Percentiles rank a stretch among this genome's conserved stretches.
Conservation (phyloP, 2,888 invertebrate species). For the Cosmia trapezina region DNA sequence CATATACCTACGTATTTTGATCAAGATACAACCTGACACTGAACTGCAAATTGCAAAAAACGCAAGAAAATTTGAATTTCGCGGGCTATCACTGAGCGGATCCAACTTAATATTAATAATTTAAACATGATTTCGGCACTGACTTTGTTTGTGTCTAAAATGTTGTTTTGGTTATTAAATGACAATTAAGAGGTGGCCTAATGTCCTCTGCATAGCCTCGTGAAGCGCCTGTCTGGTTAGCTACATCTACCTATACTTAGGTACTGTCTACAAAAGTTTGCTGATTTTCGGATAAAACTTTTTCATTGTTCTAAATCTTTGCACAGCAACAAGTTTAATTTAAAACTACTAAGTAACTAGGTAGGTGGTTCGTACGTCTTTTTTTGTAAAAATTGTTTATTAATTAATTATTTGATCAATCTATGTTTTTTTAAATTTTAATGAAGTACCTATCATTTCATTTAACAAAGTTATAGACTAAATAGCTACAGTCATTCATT, state of each 20-base stretch:
- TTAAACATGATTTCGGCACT: neutral
- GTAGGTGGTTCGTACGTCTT: neutral
- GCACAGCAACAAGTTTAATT: neutral
- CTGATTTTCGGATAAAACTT: neutral
- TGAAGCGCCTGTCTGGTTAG: neutral
- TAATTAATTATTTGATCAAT: neutral
- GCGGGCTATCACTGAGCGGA: too few relatives aligned
- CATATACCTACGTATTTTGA: too few relatives aligned
- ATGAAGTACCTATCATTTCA: conserved; percentile 27
- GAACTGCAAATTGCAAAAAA: too few relatives aligned
- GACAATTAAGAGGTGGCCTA: neutral
- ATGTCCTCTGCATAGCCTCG: neutral
- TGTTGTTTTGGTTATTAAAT: conserved; percentile 1
- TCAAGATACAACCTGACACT: too few relatives aligned
- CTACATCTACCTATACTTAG: neutral
- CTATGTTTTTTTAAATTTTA: conserved; percentile 21
- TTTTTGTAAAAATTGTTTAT: neutral
- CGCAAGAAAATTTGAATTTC: too few relatives aligned
- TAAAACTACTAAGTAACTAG: neutral
- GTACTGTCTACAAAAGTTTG: conserved; percentile 7
- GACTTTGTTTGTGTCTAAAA: neutral
- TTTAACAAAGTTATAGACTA: conserved; percentile 61
- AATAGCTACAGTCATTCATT: conserved; percentile 85
- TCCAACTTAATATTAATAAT: neutral
- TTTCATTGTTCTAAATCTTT: neutral